These are phyloP conservation scores for Toxotes chatareus DNA, from an alignment of 2,113 vertebrate genomes.

Conservation along the genomic window DNA sequence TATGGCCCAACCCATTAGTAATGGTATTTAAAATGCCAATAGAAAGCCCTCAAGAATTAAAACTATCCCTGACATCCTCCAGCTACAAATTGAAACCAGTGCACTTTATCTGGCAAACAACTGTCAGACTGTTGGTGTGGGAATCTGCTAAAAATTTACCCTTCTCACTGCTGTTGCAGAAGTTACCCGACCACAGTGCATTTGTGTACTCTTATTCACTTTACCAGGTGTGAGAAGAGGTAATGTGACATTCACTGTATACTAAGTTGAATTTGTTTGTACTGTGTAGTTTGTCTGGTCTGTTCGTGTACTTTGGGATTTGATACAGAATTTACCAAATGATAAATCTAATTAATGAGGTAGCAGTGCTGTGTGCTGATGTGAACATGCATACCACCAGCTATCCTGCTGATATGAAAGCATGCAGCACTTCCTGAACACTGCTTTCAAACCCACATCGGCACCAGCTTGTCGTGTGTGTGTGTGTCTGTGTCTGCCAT, in stretches of 20 bases:
- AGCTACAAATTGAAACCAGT: slow-evolving; percentile 25
- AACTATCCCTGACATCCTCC: slow-evolving; percentile 32
- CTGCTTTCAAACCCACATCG: slow-evolving; percentile 33
- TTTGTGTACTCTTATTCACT: not conserved
- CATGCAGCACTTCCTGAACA: slow-evolving; percentile 35
- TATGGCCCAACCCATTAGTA: not conserved
- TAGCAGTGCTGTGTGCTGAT: slow-evolving; percentile 19
- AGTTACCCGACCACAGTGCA: too few species aligned
- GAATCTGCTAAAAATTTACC: not conserved
- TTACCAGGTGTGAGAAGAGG: not conserved
- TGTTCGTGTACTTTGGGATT: not conserved
- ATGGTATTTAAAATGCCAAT: slow-evolving; percentile 35
- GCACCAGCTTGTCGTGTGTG: slow-evolving; percentile 48
- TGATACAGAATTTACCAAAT: slow-evolving; percentile 5
- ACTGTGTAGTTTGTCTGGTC: not conserved
- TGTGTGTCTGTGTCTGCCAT: slow-evolving; percentile 51
- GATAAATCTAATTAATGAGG: slow-evolving; percentile 24
- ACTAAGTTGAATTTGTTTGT: not conserved
- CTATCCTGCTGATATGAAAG: slow-evolving; percentile 62
- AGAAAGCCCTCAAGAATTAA: slow-evolving; percentile 29
- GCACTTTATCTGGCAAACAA: slow-evolving; percentile 4
- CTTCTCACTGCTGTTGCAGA: too few species aligned
- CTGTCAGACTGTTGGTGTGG: not conserved
- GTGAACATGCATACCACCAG: slow-evolving; percentile 40
- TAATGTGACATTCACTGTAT: not conserved